A percentile compares a stretch with the other conserved stretches of the same genome.
phyloP scores from a whole-genome alignment of 2,888 invertebrate species.

The Schizaphis graminum region DNA sequence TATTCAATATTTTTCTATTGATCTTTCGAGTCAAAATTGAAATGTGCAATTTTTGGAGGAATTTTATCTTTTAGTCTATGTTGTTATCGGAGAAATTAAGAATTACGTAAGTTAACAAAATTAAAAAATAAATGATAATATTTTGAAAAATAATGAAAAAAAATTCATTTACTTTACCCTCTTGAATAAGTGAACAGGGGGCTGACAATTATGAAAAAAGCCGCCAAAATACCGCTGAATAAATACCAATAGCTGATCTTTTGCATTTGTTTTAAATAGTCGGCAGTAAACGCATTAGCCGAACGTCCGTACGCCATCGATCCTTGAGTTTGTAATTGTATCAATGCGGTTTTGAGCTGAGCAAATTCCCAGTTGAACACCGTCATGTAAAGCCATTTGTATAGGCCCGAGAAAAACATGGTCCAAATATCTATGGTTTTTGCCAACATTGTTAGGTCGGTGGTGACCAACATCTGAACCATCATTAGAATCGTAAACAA shows the following conservation, averaged over 20 bases:
- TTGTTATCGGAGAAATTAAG: background rate
- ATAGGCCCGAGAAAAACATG: conserved; percentile 18
- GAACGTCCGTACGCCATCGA: background rate
- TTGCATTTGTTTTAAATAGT: background rate
- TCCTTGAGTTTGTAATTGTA: conserved; percentile 24
- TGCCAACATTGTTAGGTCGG: conserved; percentile 15
- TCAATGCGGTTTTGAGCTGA: background rate
- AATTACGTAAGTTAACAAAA: background rate
- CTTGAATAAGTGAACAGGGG: conserved; percentile 23
- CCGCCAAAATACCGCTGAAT: background rate
- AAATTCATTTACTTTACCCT: background rate
- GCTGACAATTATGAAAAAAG: background rate
- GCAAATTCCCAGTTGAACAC: background rate
- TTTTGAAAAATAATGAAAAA: background rate
- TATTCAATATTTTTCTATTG: background rate
- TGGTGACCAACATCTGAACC: background rate
- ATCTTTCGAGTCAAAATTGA: too few species aligned
- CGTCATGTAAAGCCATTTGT: conserved; percentile 31
- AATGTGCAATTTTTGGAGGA: background rate
- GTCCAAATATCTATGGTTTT: conserved; percentile 49
- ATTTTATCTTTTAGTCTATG: background rate
- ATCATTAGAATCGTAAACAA: background rate
- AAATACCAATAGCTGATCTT: background rate
- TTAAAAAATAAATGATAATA: background rate
- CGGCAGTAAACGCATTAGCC: background rate